Evolutionary conservation across 2,888 invertebrate genomes (phyloP).

Genomic region (Drosophila acutilabella): DNA sequence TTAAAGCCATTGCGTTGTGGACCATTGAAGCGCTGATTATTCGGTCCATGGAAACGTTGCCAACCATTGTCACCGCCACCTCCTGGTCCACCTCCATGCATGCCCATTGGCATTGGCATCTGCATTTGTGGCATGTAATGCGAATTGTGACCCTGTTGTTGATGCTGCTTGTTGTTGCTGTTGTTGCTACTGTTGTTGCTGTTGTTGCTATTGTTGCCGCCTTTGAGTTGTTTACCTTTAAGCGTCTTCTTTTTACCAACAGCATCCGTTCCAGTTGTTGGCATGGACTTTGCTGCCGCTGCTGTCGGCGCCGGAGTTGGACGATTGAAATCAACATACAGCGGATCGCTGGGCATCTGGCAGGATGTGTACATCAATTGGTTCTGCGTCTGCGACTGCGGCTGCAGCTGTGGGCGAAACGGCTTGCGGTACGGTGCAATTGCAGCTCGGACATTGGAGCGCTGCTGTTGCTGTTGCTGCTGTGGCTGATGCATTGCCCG

Average conservation of each 20-base stretch:
- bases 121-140: slow-evolving; percentile 34
- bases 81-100: slow-evolving; percentile 31
- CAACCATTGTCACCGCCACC: slow-evolving; percentile 26
- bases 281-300: slow-evolving; percentile 8
- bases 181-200: slow-evolving; percentile 36
- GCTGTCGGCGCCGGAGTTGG: slow-evolving; percentile 64
- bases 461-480: slow-evolving; percentile 49
- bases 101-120: slow-evolving; percentile 2
- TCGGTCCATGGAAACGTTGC: slow-evolving; percentile 44
- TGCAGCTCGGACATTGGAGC: slow-evolving; percentile 53
- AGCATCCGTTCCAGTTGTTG: slow-evolving; percentile 19
- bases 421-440: slow-evolving; percentile 75
- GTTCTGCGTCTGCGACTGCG: slow-evolving; percentile 35
- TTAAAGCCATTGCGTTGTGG: slow-evolving; percentile 48
- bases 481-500: slow-evolving; percentile 52
- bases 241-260: slow-evolving; percentile 64
- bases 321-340: slow-evolving; percentile 84
- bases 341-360: slow-evolving; percentile 85
- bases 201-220: slow-evolving; percentile 46
- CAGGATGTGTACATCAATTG: slow-evolving; percentile 83
- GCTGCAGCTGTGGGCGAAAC: slow-evolving; percentile 44
- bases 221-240: slow-evolving; percentile 59
- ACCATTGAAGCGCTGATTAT: slow-evolving; percentile 52
- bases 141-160: slow-evolving; percentile 29
- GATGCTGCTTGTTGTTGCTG: slow-evolving; percentile 45